A percentile compares a stretch with the other conserved stretches of the same genome.
Evolutionary conservation across 2,888 invertebrate species (phyloP).

Genomic region (Neoaliturus tenellus): DNA sequence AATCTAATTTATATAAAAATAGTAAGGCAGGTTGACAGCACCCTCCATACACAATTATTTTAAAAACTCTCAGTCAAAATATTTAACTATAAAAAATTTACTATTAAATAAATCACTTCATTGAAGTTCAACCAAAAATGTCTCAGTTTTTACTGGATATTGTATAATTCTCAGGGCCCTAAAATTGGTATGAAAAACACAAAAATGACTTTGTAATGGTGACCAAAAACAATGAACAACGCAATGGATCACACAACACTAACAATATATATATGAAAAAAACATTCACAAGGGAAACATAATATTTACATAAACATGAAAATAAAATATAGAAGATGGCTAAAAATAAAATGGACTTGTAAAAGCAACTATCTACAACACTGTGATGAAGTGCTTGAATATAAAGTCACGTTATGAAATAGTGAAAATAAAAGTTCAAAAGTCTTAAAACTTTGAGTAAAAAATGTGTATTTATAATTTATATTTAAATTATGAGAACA

Average conservation of each 20-base stretch:
- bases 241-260: background rate
- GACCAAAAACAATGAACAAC: background rate
- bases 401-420: background rate
- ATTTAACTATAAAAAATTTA: background rate
- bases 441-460: background rate
- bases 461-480: background rate
- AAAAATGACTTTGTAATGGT: background rate
- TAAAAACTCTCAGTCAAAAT: background rate
- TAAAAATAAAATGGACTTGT: background rate
- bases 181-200: background rate
- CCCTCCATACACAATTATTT: constrained; percentile 1
- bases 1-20: constrained; percentile 38
- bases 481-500: background rate
- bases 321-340: constrained; percentile 32
- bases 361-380: constrained; percentile 27
- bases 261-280: constrained; percentile 16
- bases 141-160: background rate
- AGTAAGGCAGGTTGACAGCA: constrained; percentile 50
- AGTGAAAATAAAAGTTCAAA: background rate
- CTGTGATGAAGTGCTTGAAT: constrained; percentile 21
- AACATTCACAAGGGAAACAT: background rate
- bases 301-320: constrained; percentile 27
- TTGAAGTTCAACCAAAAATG: background rate
- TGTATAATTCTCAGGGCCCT: background rate
- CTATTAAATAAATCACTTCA: background rate